Evolutionary conservation across 1,140 invertebrate genomes (phyloP), one percentile per base, ranked within the genome.

Genomic region (Antheraea mylitta): DNA sequence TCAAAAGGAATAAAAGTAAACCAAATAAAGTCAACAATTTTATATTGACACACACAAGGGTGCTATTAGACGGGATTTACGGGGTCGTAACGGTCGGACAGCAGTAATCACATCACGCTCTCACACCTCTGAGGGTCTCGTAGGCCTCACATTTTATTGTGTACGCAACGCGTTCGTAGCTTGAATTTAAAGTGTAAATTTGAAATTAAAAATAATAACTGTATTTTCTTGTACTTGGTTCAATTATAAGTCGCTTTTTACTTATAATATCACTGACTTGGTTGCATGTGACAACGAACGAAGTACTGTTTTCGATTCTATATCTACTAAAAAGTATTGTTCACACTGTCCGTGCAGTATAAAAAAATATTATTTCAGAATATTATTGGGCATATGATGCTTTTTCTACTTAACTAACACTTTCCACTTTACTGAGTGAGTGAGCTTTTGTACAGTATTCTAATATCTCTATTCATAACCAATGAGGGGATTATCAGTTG

Each of bases 41-140:
- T 53, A n/a, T 53, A 53, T 53, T 53, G 45, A 53, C 45, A 53
- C 16, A 53, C 45, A 16, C 45, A 53, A 53, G 45, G 45, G 45
- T 53, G 16, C 45, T 53, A 53, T 53, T 53, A 53, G 16, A 9
- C 16, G 45, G 7, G 68, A 69, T 69, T 62, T 64, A 62, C 48
- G 67, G 80, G 87, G 87, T 87, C 85, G 86, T 81, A 69, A 76
- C 81, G 87, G 77, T 85, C 79, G 81, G 80, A 71, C 79, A 81
- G 78, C 71, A 69, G 79, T 80, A 87, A 90, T 90, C 86, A 87
- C 83, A 82, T 80, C 85, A 79, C 82, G 82, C 85, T 81, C 82
- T 86, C 81, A 83, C 87, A 78, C 85, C 86, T 85, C 79, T 67
- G 19, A 18, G 65, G 42, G 13, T 18, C 64, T 72, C 71, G 38